Evolutionary conservation across 2,888 invertebrate genomes (phyloP), one percentile per base, ranked within the genome.

Genomic region (Lysandra bellargus): DNA sequence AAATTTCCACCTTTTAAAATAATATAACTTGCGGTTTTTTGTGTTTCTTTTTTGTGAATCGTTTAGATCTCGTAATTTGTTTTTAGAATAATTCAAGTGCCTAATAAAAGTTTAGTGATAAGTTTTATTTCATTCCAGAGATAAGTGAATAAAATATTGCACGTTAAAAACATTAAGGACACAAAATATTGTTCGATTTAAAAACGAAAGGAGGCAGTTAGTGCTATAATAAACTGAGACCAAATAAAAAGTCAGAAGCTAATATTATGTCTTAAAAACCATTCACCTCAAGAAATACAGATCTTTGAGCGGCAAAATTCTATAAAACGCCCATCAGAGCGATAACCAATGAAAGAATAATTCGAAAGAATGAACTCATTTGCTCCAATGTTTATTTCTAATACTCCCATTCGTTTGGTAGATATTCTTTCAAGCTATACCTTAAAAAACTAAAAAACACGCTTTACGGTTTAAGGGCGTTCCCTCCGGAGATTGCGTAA

Each of bases 321-420:
- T 64, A 23, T 64, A 9, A 64, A 64, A 9, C 64, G 12, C 30
- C 9, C 64, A 30, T 64, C 30, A 64, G 64, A 64, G 64, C 64
- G 23, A 64, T 64, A 64, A 64, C 64, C 64, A 64, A 64, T 64
- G 30, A 64, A 30, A 12, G 64, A 64, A 64, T 64, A 64, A 64
- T 64, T 30, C 64, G 30, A 30, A 64, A 3, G 64, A 30, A 64
- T 64, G 23, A 64, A 64, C 30, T 9, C 64, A 64, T 64, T 64
- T 9, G 64, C 23, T 64, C 23, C 7, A 9, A 23, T 17, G 60
- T 61, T 23, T 61, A 61, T 61, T 30, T 64, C 9, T 23, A 30
- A 23, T 23, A 30, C 12, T 64, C 12, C 64, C 30, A 9, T 64
- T 64, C 30, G 3, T 12, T 30, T 30, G 3, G 23, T 64, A 64